These are phyloP conservation scores for Diabrotica undecimpunctata DNA, from an alignment of 1,140 invertebrate species.

Conservation along the genomic window DNA sequence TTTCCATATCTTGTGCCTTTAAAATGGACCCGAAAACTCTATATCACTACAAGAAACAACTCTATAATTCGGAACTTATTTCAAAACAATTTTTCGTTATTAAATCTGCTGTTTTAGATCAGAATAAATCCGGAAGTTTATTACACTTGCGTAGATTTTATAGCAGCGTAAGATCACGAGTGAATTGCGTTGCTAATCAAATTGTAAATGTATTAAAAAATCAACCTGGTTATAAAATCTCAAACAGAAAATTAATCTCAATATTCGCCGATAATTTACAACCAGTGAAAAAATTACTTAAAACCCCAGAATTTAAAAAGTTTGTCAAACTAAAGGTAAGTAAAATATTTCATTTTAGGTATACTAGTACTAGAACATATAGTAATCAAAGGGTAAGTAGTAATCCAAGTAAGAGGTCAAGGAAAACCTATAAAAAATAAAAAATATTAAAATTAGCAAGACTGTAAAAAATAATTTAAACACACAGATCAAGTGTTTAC, in stretches of 20 bases:
- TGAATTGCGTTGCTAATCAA: constrained; percentile 53
- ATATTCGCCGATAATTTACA: constrained; percentile 42
- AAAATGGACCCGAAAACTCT: constrained; percentile 40
- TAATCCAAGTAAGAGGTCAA: too few relatives aligned
- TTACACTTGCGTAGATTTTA: constrained; percentile 62
- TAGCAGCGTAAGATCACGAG: constrained; percentile 55
- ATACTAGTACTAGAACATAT: too few relatives aligned
- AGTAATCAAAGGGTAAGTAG: too few relatives aligned
- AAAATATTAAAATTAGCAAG: too few relatives aligned
- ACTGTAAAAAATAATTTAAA: too few relatives aligned
- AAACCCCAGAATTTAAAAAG: constrained; percentile 49
- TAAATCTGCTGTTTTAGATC: constrained; percentile 38
- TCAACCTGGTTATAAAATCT: constrained; percentile 53
- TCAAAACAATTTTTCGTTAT: constrained; percentile 57
- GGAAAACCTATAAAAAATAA: too few relatives aligned
- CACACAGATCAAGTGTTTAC: too few relatives aligned
- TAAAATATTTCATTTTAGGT: not conserved
- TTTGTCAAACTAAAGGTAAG: constrained; percentile 47
- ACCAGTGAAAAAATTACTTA: constrained; percentile 53
- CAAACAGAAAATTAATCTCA: constrained; percentile 53
- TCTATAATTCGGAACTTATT: constrained; percentile 59
- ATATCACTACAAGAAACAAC: constrained; percentile 63
- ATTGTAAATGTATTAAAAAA: constrained; percentile 56
- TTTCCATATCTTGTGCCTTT: constrained; percentile 53
- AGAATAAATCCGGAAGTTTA: constrained; percentile 48